These are phyloP conservation scores for Erinaceus europaeus DNA, from an alignment of 2,113 vertebrate species.

Conservation along the genomic window DNA sequence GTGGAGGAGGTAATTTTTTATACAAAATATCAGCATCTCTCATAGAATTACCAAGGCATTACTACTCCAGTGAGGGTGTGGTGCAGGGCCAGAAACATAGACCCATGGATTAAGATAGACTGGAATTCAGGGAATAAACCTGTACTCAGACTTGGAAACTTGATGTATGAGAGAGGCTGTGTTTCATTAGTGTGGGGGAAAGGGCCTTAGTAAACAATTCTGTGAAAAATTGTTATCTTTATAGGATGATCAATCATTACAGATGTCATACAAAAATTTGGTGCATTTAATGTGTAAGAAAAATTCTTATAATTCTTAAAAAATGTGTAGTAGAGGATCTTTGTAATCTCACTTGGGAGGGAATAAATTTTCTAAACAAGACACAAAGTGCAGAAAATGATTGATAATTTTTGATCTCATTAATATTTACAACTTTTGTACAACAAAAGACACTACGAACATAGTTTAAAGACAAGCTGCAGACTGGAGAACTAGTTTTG, in stretches of 20 bases:
- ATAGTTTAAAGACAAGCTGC: neutral
- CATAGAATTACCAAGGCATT: neutral
- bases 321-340: neutral
- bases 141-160: neutral
- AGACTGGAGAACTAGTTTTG: neutral
- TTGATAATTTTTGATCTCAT: neutral
- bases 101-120: neutral
- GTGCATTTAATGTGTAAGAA: constrained; percentile 6
- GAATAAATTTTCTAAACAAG: neutral
- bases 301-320: constrained; percentile 27
- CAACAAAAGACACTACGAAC: neutral
- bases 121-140: neutral
- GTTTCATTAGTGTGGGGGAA: neutral
- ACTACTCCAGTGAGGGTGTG: neutral
- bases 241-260: constrained; percentile 29
- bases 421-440: constrained; percentile 16
- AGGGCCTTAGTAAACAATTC: constrained; percentile 39
- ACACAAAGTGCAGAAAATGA: neutral
- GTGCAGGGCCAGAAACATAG: neutral
- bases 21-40: neutral
- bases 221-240: constrained; percentile 27
- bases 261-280: neutral
- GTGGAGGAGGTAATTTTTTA: neutral
- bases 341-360: neutral
- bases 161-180: constrained; percentile 15